A percentile compares a stretch with the other conserved stretches of the same genome.
Evolutionary conservation across 2,113 vertebrate genomes (phyloP).

Genomic region (Pholis gunnellus): DNA sequence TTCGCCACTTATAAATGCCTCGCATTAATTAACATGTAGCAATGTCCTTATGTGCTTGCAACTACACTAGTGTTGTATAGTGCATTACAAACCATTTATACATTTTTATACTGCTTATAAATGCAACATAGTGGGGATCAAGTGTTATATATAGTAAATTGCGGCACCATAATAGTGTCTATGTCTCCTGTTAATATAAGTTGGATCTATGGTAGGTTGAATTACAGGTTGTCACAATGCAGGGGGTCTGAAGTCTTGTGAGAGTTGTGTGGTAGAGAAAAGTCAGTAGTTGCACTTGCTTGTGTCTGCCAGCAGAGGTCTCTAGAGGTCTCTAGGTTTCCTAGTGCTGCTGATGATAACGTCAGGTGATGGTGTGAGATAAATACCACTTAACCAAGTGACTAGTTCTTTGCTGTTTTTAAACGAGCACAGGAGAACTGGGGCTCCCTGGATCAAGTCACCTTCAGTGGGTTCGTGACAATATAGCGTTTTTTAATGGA

Average conservation of each 20-base stretch:
- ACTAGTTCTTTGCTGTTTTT: too few species aligned
- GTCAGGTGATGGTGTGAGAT: neutral
- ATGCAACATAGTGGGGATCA: neutral
- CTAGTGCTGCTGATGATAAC: neutral
- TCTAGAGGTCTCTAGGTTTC: neutral
- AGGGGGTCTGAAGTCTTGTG: neutral
- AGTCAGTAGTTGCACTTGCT: neutral
- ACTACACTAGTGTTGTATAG: neutral
- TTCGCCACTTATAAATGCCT: neutral
- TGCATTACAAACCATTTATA: neutral
- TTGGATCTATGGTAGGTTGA: neutral
- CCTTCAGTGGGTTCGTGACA: too few species aligned
- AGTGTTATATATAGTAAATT: neutral
- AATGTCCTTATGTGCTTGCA: neutral
- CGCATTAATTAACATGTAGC: neutral
- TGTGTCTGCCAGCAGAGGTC: conserved; percentile 33
- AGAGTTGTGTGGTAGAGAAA: neutral
- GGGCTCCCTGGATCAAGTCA: too few species aligned
- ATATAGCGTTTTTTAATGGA: too few species aligned
- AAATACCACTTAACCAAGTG: neutral
- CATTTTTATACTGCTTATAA: neutral
- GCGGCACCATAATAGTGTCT: neutral
- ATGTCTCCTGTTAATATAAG: neutral
- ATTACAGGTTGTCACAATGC: neutral
- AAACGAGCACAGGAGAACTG: too few species aligned